These are phyloP conservation scores for Apteryx owenii DNA, from an alignment of 2,113 vertebrate genomes.

Conservation along the genomic window DNA sequence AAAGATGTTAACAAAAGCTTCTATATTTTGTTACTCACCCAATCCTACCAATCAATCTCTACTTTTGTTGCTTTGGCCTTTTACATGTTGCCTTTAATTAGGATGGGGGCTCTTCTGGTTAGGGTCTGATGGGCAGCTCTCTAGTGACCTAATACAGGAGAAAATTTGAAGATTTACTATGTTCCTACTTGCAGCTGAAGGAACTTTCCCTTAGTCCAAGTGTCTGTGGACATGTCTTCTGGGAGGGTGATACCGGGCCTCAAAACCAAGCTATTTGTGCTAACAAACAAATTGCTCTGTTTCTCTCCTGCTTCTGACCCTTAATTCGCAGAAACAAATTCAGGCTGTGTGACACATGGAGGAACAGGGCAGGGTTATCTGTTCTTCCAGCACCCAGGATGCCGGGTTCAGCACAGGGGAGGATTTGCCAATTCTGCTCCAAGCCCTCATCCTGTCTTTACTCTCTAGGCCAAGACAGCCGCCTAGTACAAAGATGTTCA, in stretches of 20 bases:
- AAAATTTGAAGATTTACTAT: neutral
- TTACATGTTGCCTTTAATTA: neutral
- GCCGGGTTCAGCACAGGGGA: neutral
- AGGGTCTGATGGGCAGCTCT: neutral
- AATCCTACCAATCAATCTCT: neutral
- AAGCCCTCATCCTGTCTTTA: too few species aligned
- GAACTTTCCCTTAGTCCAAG: neutral
- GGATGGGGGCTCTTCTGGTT: neutral
- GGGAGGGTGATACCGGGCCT: neutral
- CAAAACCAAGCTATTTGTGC: neutral
- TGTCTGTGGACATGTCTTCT: neutral
- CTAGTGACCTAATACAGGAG: neutral
- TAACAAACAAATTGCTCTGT: neutral
- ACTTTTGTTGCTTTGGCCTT: neutral
- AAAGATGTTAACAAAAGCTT: neutral
- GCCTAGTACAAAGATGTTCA: too few species aligned
- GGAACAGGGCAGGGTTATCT: neutral
- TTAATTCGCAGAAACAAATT: neutral
- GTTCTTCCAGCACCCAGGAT: neutral
- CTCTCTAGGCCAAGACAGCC: too few species aligned
- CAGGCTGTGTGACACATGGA: neutral
- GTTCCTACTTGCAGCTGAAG: neutral
- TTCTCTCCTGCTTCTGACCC: neutral
- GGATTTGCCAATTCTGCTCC: neutral
- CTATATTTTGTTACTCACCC: neutral